A percentile compares a stretch with the other conserved stretches of the same genome.
Evolutionary conservation across 2,797 vertebrate species (phyloP).

Genomic region (Buphagus erythrorhynchus): DNA sequence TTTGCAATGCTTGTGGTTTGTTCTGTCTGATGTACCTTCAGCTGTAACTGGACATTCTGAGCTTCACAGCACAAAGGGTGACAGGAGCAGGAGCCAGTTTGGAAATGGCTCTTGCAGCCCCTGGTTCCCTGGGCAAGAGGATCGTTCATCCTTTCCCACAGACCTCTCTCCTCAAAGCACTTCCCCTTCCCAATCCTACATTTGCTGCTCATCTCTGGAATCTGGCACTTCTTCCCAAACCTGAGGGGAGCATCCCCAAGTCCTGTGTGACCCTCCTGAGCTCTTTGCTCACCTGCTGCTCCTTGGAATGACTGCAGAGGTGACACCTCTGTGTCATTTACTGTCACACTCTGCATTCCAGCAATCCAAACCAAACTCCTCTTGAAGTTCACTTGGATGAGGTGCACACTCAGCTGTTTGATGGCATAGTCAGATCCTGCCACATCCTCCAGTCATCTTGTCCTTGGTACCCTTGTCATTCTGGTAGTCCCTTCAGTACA

Average conservation of each 20-base stretch:
- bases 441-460: neutral
- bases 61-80: neutral
- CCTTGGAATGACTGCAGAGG: neutral
- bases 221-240: neutral
- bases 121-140: neutral
- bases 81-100: neutral
- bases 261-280: rapidly evolving
- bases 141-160: neutral
- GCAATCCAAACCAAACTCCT: neutral
- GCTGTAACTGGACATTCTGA: neutral
- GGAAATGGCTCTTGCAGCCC: neutral
- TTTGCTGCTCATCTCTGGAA: neutral
- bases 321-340: rapidly evolving
- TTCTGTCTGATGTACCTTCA: neutral
- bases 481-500: neutral
- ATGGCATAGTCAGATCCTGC: neutral
- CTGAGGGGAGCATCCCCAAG: neutral
- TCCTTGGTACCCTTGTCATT: neutral
- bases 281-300: neutral
- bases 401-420: neutral
- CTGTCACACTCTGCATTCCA: neutral
- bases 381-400: neutral
- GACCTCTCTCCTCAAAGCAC: neutral
- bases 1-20: neutral
- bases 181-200: neutral